These are phyloP conservation scores for Xiphorhynchus elegans DNA, from an alignment of 2,113 vertebrate genomes.

Conservation along the genomic window DNA sequence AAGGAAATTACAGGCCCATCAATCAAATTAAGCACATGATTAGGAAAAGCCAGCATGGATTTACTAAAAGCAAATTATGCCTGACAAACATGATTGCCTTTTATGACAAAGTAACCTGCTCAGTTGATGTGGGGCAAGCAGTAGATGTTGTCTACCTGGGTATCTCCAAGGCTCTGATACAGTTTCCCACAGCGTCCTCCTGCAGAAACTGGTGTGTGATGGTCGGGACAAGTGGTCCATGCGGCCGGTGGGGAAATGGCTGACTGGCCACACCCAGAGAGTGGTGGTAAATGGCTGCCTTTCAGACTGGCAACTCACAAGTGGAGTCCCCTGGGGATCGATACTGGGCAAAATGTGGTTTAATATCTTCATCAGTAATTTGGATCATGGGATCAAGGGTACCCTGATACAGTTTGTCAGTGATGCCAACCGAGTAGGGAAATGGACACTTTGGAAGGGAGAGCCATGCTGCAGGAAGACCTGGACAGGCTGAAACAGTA, in stretches of 20 bases:
- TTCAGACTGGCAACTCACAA: background rate
- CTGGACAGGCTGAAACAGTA: background rate
- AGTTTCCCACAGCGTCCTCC: background rate
- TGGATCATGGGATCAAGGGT: background rate
- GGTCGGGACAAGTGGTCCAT: background rate
- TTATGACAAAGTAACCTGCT: background rate
- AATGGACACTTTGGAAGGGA: background rate
- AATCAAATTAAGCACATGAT: background rate
- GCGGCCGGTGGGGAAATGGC: background rate
- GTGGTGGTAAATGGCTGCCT: background rate
- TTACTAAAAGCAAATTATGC: background rate
- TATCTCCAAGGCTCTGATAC: background rate
- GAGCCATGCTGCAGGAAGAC: background rate
- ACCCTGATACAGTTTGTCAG: background rate
- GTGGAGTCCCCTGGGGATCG: fast-evolving
- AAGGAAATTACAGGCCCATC: background rate
- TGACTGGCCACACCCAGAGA: background rate
- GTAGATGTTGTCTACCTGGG: fast-evolving
- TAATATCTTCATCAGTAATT: background rate
- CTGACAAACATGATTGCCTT: background rate
- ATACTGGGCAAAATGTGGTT: fast-evolving
- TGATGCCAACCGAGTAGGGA: background rate
- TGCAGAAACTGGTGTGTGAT: background rate
- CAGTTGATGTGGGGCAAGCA: background rate
- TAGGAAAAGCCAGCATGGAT: background rate